Evolutionary conservation across 1,140 invertebrate species (phyloP), one percentile per base, ranked within the genome.

Genomic region (Carcinoscorpius rotundicauda): DNA sequence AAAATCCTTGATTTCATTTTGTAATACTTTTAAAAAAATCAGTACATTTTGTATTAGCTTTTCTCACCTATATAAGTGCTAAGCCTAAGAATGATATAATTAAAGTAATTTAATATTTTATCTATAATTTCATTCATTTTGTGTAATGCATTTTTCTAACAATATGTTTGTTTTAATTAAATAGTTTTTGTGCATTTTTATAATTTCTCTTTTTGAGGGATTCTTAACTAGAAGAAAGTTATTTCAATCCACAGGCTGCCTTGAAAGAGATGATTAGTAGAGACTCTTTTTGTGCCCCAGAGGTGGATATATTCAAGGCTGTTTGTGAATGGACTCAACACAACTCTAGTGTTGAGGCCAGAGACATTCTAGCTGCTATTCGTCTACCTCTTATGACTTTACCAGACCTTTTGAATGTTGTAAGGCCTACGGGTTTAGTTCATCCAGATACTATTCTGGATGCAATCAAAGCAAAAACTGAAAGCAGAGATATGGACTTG

Each of bases 221-320:
- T 29, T 2, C 29, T 29, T 29, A 29, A 29, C 29, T 29, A 29
- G 29, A 29, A 29, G 29, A 29, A 29, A 29, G 29, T 29, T 29
- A 29, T 29, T 29, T 29, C 10, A 11, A 59, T 66, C 73, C 73
- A 51, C 68, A 79, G 77, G 69, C 68, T 53, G 76, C 79, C 9
- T 70, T 82, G n/a, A 69, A 71, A 58, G 87, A 91, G 74, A 80
- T 98, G n/a, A 81, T 98, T 53, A 83, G 86, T 60, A 81, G 94
- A 61, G 90, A 98, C 78, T 97, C 94, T 2, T 98, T 98, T 79
- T 98, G 90, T 81, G 93, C 91, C 0, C 85, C 87, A 4, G 96
- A 99, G 80, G 89, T 95, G 49, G 87, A 97, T 71, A 97, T 99
- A 68, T 99, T 98, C 78, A 81, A 84, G 71, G 88, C 90, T 5